Evolutionary conservation across 2,797 vertebrate genomes (phyloP).

Genomic region (Hoplostethus mediterraneus): DNA sequence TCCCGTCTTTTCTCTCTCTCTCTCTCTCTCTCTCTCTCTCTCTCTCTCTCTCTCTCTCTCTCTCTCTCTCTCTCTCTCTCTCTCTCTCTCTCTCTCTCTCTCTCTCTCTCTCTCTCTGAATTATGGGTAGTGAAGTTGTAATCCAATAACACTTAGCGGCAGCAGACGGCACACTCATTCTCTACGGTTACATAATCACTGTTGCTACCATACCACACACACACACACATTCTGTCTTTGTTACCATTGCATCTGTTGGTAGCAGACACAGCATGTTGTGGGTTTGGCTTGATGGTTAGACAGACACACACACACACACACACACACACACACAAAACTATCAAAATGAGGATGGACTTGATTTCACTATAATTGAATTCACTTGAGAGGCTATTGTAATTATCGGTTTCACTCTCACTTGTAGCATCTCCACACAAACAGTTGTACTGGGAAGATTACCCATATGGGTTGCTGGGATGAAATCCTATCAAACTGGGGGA

Average conservation of each 20-base stretch:
- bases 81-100: neutral
- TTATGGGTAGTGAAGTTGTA: neutral
- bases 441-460: no score
- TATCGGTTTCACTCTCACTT: no score
- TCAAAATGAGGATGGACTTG: no score
- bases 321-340: neutral
- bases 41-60: no score
- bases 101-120: no score
- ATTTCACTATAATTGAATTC: no score
- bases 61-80: neutral
- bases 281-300: slow-evolving; percentile 11
- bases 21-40: no score
- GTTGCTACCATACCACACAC: slow-evolving; percentile 4
- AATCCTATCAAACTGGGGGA: no score
- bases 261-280: slow-evolving; percentile 3
- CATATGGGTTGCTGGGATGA: no score
- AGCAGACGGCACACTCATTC: slow-evolving; percentile 27
- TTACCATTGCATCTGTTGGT: slow-evolving; percentile 23
- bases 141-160: slow-evolving; percentile 9
- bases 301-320: neutral
- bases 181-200: slow-evolving; percentile 1
- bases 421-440: no score
- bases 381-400: no score
- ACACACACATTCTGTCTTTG: slow-evolving; percentile 1
- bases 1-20: no score